These are phyloP conservation scores for Pseudomyrmex flavicornis DNA, from an alignment of 1,140 invertebrate species.

Conservation along the genomic window DNA sequence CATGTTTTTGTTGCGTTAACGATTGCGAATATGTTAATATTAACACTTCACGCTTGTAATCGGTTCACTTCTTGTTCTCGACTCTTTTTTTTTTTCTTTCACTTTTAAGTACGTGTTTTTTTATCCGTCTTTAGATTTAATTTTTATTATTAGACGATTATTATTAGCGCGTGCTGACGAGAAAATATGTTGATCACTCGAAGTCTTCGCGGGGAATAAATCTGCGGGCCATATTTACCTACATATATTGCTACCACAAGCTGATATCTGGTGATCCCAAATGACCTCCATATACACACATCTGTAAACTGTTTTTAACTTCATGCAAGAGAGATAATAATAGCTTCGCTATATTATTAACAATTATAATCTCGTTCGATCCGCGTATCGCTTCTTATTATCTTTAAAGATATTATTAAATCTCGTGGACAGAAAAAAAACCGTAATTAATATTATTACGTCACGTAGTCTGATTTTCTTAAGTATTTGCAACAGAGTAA, in stretches of 20 bases:
- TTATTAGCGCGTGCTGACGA: background rate
- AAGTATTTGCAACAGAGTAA: no score
- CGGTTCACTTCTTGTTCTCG: background rate
- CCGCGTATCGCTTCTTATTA: background rate
- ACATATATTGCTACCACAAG: background rate
- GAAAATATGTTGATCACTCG: background rate
- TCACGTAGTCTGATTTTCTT: no score
- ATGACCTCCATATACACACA: conserved; percentile 25
- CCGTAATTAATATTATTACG: no score
- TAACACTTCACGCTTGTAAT: background rate
- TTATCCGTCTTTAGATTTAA: background rate
- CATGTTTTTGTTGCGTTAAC: background rate
- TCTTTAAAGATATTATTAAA: no score
- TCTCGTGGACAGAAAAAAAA: no score
- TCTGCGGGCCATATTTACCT: background rate
- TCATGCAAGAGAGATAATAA: conserved; percentile 17
- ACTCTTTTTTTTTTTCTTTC: no score
- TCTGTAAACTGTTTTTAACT: conserved; percentile 37
- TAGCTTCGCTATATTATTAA: conserved; percentile 39
- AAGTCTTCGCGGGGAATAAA: conserved; percentile 14
- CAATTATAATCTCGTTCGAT: conserved; percentile 31
- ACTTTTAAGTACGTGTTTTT: background rate
- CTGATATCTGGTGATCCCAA: conserved; percentile 1
- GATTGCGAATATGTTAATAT: background rate
- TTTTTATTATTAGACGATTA: conserved; percentile 2